A percentile compares a stretch with the other conserved stretches of the same genome.
These are phyloP conservation scores for Malurus alboscapulatus DNA, from an alignment of 2,113 vertebrate genomes.

Conservation along the genomic window DNA sequence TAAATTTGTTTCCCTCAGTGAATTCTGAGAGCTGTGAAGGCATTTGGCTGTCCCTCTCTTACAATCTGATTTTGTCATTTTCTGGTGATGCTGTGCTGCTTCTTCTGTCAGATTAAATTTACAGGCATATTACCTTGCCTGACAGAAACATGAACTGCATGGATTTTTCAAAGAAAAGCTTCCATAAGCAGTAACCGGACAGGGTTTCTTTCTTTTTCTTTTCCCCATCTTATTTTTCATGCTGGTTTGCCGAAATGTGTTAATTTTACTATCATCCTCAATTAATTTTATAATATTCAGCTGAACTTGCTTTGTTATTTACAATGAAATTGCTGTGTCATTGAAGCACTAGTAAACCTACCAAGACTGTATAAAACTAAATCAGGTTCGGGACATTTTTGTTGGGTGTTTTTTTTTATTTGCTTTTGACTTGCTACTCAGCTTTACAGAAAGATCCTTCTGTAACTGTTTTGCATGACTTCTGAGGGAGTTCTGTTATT, in stretches of 20 bases:
- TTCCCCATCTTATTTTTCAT: neutral
- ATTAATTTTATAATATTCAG: neutral
- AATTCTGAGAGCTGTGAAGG: constrained; percentile 21
- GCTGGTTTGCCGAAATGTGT: neutral
- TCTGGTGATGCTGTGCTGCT: constrained; percentile 31
- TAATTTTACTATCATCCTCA: neutral
- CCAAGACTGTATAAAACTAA: neutral
- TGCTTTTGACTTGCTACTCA: neutral
- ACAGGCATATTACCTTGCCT: neutral
- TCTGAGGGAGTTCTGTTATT: neutral
- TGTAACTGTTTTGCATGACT: neutral
- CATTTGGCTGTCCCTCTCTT: constrained; percentile 14
- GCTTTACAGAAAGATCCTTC: neutral
- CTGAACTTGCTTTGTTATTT: neutral
- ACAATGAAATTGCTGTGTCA: neutral
- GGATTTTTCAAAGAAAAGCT: constrained; percentile 22
- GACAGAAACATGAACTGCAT: neutral
- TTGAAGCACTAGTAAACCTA: neutral
- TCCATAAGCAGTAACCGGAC: neutral
- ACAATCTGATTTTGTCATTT: constrained; percentile 53
- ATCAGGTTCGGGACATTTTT: neutral
- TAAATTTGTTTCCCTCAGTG: constrained; percentile 27
- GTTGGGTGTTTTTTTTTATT: neutral
- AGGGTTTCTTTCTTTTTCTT: neutral
- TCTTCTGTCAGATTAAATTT: constrained; percentile 54